Evolutionary conservation across 2,797 vertebrate species (phyloP).

Genomic region (Coregonus sp.): DNA sequence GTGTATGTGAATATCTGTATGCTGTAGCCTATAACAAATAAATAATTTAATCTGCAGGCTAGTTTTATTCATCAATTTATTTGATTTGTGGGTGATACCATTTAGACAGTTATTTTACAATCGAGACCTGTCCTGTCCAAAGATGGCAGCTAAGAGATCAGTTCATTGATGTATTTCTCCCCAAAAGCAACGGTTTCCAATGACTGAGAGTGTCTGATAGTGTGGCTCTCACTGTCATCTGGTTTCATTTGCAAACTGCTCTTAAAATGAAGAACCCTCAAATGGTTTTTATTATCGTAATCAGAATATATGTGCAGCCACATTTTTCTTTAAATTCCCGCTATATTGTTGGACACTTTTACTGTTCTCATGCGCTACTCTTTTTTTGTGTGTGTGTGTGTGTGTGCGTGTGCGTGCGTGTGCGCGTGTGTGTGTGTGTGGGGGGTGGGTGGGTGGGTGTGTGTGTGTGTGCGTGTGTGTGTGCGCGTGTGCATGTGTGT

Average conservation of each 20-base stretch:
- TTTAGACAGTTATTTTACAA: background rate
- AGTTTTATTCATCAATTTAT: background rate
- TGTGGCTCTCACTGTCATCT: background rate
- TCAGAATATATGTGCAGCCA: background rate
- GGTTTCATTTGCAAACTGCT: constrained; percentile 36
- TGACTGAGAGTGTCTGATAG: background rate
- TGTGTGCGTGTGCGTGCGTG: too few relatives aligned
- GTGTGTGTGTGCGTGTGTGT: too few relatives aligned
- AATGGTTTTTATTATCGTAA: constrained; percentile 28
- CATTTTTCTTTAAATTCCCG: too few relatives aligned
- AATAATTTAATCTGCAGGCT: background rate
- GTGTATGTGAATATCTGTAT: background rate
- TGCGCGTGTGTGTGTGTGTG: too few relatives aligned
- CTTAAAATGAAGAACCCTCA: constrained; percentile 12
- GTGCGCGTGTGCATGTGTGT: too few relatives aligned
- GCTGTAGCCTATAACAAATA: background rate
- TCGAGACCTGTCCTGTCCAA: background rate
- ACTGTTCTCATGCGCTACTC: too few relatives aligned
- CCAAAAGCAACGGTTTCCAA: too few relatives aligned
- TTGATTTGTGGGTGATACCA: background rate
- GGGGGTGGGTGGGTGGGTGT: too few relatives aligned
- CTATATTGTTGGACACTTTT: too few relatives aligned
- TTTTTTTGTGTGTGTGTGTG: too few relatives aligned
- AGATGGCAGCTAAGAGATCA: too few relatives aligned
- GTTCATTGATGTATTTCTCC: too few relatives aligned